Percentiles rank a stretch among this genome's conserved stretches.
These are phyloP conservation scores for Tachyglossus aculeatus DNA, from an alignment of 2,797 vertebrate genomes.

Conservation along the genomic window DNA sequence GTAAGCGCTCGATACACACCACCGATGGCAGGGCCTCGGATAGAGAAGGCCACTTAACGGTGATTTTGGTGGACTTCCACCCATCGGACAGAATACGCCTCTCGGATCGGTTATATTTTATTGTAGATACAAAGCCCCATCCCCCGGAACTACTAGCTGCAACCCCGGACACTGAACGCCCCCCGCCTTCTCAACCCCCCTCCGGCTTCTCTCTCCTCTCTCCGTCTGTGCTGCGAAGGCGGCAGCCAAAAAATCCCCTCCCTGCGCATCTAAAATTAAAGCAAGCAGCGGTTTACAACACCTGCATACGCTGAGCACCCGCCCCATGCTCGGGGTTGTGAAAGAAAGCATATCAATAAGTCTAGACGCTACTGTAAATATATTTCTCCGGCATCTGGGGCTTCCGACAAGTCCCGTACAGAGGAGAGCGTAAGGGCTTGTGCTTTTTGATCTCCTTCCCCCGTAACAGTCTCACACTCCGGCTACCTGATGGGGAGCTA, in stretches of 20 bases:
- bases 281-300: conserved; percentile 32
- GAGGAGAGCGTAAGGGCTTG: conserved; percentile 15
- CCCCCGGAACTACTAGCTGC: too few species aligned
- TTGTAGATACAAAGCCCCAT: too few species aligned
- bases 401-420: not conserved
- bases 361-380: not conserved
- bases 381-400: not conserved
- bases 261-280: conserved; percentile 9
- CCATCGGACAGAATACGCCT: too few species aligned
- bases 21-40: too few species aligned
- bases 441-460: conserved; percentile 44
- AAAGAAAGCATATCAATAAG: not conserved
- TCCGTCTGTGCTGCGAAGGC: not conserved
- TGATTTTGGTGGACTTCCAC: too few species aligned
- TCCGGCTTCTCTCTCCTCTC: conserved; percentile 6
- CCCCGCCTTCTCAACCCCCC: not conserved
- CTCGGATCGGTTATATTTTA: too few species aligned
- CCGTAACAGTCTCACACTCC: conserved; percentile 43
- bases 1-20: too few species aligned
- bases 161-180: too few species aligned
- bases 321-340: not conserved
- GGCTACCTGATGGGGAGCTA: conserved; percentile 57
- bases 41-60: too few species aligned
- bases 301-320: conserved; percentile 20
- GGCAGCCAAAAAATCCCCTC: not conserved